Evolutionary conservation across 53 echinoderm and acorn worm species (phyloP).

Genomic region (Holothuria scabra): DNA sequence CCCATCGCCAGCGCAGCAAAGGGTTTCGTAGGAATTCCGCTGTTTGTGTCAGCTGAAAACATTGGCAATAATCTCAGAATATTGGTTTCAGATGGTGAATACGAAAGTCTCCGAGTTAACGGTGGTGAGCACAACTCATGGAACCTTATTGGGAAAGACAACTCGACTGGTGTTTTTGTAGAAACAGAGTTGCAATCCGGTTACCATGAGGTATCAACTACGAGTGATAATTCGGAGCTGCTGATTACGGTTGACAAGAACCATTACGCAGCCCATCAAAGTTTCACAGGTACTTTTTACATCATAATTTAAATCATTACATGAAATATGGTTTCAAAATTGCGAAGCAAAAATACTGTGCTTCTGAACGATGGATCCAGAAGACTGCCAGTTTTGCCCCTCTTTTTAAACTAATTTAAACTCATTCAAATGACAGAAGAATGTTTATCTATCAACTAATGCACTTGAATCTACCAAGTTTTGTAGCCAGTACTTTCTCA

Average conservation of each 20-base stretch:
- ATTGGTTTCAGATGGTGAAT: constrained; percentile 21
- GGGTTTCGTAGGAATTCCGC: background rate
- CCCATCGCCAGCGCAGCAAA: background rate
- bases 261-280: background rate
- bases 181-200: background rate
- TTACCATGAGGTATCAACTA: constrained; percentile 13
- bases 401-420: too few species aligned
- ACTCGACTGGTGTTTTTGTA: background rate
- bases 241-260: background rate
- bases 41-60: background rate
- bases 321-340: background rate
- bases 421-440: too few species aligned
- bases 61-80: background rate
- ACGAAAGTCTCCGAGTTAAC: background rate
- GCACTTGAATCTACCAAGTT: too few species aligned
- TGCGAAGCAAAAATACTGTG: background rate
- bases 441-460: too few species aligned
- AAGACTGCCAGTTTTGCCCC: too few species aligned
- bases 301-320: background rate
- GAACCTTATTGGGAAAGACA: background rate
- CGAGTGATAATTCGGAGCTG: background rate
- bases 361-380: too few species aligned
- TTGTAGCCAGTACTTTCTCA: too few species aligned
- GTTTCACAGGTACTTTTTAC: background rate
- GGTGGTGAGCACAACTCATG: background rate